These are phyloP conservation scores for Tonatia bakeri DNA, from an alignment of 2,113 vertebrate genomes.

Conservation along the genomic window DNA sequence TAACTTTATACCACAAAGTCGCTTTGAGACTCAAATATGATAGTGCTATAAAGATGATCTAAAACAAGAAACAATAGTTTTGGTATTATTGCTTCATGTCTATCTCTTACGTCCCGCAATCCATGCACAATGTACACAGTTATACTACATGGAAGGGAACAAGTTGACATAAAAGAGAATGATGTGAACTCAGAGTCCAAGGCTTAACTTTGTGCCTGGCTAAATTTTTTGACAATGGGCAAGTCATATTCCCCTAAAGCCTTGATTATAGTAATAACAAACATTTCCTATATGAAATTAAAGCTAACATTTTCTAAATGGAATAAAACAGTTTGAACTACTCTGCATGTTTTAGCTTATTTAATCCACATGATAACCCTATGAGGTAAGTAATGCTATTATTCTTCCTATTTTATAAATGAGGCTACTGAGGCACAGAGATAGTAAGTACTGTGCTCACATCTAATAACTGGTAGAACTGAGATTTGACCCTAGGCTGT, in stretches of 20 bases:
- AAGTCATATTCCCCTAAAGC: not conserved
- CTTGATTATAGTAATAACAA: slow-evolving; percentile 16
- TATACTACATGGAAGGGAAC: not conserved
- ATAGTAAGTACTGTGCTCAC: not conserved
- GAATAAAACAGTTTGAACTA: not conserved
- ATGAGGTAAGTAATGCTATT: not conserved
- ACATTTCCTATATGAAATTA: not conserved
- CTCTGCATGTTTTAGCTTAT: not conserved
- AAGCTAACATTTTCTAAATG: slow-evolving; percentile 34
- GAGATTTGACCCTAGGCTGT: not conserved
- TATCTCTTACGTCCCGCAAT: not conserved
- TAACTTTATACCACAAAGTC: not conserved
- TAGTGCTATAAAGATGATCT: not conserved
- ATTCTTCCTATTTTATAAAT: not conserved
- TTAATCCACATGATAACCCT: not conserved
- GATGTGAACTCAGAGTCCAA: not conserved
- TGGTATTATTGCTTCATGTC: not conserved
- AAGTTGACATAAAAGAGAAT: not conserved
- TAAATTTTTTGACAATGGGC: not conserved
- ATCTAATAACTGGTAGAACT: not conserved
- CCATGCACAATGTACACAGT: not conserved
- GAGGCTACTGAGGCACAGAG: not conserved
- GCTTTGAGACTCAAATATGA: not conserved
- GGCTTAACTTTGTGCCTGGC: not conserved
- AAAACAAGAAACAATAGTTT: not conserved